A percentile compares a stretch with the other conserved stretches of the same genome.
Conservation (phyloP, 2,113 vertebrate genomes). For the Megaptera novaeangliae region DNA sequence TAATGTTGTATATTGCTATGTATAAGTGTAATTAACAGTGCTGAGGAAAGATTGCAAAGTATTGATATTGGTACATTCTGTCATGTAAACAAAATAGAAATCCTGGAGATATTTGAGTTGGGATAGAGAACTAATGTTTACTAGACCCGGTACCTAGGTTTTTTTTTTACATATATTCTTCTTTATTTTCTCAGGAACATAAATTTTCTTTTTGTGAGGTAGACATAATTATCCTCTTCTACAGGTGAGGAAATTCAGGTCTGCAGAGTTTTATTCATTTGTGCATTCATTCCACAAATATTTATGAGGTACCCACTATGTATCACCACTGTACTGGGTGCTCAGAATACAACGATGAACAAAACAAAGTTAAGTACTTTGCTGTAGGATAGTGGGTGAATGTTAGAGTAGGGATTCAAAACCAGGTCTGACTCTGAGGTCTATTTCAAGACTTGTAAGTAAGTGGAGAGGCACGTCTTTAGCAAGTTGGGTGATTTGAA, state of each 20-base stretch:
- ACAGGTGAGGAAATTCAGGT: neutral
- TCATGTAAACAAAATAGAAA: neutral
- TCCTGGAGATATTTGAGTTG: neutral
- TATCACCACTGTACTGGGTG: neutral
- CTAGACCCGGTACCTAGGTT: neutral
- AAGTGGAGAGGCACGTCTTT: neutral
- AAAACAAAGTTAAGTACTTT: neutral
- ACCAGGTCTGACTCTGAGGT: neutral
- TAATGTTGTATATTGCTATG: neutral
- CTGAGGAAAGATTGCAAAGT: neutral
- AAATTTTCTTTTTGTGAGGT: neutral
- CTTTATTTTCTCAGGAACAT: neutral
- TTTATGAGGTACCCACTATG: neutral
- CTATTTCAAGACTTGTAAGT: neutral
- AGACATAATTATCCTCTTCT: neutral
- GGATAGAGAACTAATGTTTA: neutral
- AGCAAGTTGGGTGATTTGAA: neutral
- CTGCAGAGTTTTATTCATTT: neutral
- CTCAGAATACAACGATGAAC: neutral
- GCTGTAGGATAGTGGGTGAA: neutral
- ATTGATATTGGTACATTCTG: neutral
- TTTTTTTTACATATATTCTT: neutral
- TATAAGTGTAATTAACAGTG: neutral
- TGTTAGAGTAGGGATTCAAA: neutral
- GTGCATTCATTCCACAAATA: neutral